phyloP scores from a whole-genome alignment of 2,888 invertebrate genomes.

The Kuschelorhynchus macadamiae region DNA sequence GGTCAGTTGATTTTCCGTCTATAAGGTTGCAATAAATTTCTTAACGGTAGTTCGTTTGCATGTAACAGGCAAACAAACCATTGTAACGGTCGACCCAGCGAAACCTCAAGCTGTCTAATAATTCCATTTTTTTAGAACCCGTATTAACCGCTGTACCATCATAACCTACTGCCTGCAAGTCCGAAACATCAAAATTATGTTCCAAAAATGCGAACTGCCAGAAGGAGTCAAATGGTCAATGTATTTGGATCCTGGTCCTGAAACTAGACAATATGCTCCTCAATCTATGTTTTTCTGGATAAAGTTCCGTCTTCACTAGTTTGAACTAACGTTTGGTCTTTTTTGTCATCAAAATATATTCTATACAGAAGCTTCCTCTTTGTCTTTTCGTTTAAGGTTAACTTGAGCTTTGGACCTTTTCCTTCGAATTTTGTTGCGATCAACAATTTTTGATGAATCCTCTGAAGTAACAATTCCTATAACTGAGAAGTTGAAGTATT shows the following conservation, averaged over 20 bases:
- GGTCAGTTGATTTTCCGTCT: conserved; percentile 31
- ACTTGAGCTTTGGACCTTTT: conserved; percentile 1
- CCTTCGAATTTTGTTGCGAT: conserved; percentile 31
- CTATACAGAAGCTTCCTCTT: conserved; percentile 5
- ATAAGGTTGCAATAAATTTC: too few species aligned
- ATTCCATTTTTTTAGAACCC: neutral
- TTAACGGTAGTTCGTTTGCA: too few species aligned
- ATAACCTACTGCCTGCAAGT: neutral
- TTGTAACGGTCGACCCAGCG: conserved; percentile 23
- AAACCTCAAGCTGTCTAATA: conserved; percentile 20
- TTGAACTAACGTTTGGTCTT: conserved; percentile 16
- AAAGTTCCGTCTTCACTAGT: conserved; percentile 4
- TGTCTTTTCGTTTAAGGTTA: conserved; percentile 24
- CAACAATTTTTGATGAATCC: conserved; percentile 32
- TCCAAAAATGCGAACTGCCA: conserved; percentile 22
- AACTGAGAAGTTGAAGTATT: conserved; percentile 4
- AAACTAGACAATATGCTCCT: conserved; percentile 31
- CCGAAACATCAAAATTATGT: conserved; percentile 22
- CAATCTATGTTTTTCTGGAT: conserved; percentile 1
- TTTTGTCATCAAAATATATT: conserved; percentile 26
- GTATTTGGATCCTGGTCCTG: conserved; percentile 32
- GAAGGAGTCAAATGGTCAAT: conserved; percentile 13
- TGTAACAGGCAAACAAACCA: conserved; percentile 28
- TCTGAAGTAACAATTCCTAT: conserved; percentile 29
- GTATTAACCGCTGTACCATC: too few species aligned